These are phyloP conservation scores for Microplitis deprimator DNA, from an alignment of 2,888 invertebrate species.

Conservation along the genomic window DNA sequence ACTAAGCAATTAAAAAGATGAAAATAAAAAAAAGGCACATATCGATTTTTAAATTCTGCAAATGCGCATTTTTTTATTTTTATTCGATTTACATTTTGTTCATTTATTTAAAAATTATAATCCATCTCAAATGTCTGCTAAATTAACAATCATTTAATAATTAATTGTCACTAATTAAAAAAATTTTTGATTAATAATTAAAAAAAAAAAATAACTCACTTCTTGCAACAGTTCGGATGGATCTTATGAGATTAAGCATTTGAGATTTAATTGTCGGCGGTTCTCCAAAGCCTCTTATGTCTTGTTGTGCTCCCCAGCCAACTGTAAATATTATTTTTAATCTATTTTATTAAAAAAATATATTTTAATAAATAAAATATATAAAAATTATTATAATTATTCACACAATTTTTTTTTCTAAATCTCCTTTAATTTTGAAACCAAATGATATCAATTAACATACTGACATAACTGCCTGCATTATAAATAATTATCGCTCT, in stretches of 20 bases:
- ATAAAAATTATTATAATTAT: not conserved
- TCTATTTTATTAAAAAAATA: not conserved
- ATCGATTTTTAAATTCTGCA: no score
- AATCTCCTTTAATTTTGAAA: no score
- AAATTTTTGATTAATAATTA: not conserved
- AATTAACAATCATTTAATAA: no score
- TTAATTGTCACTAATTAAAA: no score
- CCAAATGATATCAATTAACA: not conserved
- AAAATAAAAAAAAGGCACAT: no score
- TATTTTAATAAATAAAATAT: not conserved
- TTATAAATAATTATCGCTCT: not conserved
- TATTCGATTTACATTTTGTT: no score
- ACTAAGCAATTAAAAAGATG: no score
- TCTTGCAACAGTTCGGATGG: constrained; percentile 97
- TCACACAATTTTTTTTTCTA: no score
- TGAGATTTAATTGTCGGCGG: constrained; percentile 89
- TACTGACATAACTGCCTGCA: not conserved
- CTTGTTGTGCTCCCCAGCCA: constrained; percentile 87
- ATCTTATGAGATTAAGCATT: constrained; percentile 89
- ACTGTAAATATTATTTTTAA: constrained; percentile 74
- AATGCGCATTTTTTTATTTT: no score
- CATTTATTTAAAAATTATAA: no score
- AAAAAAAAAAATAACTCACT: constrained; percentile 78
- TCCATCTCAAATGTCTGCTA: no score
- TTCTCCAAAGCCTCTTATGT: constrained; percentile 90